These are phyloP conservation scores for Sebastes hopkinsi DNA, from an alignment of 2,797 vertebrate genomes.

Conservation along the genomic window DNA sequence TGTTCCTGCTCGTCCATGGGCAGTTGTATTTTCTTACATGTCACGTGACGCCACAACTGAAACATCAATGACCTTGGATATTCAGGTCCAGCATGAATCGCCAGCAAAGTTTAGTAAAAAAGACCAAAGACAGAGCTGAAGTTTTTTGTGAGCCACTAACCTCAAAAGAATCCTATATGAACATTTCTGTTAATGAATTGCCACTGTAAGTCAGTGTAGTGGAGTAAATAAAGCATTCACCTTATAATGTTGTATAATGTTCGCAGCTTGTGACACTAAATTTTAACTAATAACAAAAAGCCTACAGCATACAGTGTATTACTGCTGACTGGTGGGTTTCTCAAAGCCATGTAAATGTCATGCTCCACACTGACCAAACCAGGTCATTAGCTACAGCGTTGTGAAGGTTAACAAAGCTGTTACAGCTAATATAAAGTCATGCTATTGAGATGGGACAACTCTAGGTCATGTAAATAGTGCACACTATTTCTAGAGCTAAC, in stretches of 20 bases:
- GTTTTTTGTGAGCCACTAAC: background rate
- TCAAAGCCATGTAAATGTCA: background rate
- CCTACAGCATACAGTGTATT: background rate
- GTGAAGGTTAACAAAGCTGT: slow-evolving; percentile 8
- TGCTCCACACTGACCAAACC: background rate
- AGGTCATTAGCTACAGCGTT: background rate
- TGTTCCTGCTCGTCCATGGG: background rate
- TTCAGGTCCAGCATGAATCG: background rate
- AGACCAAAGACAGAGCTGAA: background rate
- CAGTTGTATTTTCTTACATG: background rate
- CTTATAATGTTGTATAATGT: background rate
- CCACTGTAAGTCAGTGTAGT: background rate
- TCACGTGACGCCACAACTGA: slow-evolving; percentile 1
- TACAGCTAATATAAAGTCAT: background rate
- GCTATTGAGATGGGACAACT: slow-evolving; percentile 1
- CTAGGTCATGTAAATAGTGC: background rate
- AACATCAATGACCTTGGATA: slow-evolving; percentile 5
- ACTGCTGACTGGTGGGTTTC: background rate
- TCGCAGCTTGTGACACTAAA: background rate
- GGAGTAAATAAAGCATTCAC: background rate
- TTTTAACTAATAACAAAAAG: background rate
- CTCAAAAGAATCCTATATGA: background rate
- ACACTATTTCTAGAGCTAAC: background rate
- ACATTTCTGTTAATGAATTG: background rate
- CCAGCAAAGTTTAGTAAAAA: background rate